Conservation (phyloP, 2,113 vertebrate genomes). For the Marcusenius ussheri region DNA sequence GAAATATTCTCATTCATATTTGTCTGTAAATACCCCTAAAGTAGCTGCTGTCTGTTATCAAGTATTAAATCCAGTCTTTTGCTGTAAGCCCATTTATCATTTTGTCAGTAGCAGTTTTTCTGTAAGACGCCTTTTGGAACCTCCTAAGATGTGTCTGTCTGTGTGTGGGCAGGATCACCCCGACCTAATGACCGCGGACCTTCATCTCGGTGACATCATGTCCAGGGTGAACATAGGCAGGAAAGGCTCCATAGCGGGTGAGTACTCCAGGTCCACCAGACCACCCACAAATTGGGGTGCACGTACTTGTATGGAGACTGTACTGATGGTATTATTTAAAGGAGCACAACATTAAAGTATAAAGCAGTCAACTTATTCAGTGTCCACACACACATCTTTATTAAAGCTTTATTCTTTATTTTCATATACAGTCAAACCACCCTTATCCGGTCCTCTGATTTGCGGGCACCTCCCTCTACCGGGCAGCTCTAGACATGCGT, state of each 20-base stretch:
- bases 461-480: too few species aligned
- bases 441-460: too few species aligned
- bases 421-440: not conserved
- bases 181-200: constrained; percentile 78
- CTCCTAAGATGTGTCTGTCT: not conserved
- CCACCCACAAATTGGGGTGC: not conserved
- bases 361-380: not conserved
- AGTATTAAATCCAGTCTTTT: not conserved
- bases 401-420: not conserved
- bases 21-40: not conserved
- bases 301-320: not conserved
- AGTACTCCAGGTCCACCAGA: constrained; percentile 31
- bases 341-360: not conserved
- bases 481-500: too few species aligned
- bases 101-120: not conserved
- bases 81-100: not conserved
- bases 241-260: constrained; percentile 79
- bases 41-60: too few species aligned
- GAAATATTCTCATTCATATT: not conserved
- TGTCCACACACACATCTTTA: not conserved
- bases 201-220: constrained; percentile 86
- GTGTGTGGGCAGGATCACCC: constrained; percentile 77
- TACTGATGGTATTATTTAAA: not conserved
- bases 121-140: not conserved
- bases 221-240: constrained; percentile 83